Percentiles rank a stretch among this genome's conserved stretches.
Conservation (phyloP, 2,797 vertebrate species). For the Chloroceryle inda region DNA sequence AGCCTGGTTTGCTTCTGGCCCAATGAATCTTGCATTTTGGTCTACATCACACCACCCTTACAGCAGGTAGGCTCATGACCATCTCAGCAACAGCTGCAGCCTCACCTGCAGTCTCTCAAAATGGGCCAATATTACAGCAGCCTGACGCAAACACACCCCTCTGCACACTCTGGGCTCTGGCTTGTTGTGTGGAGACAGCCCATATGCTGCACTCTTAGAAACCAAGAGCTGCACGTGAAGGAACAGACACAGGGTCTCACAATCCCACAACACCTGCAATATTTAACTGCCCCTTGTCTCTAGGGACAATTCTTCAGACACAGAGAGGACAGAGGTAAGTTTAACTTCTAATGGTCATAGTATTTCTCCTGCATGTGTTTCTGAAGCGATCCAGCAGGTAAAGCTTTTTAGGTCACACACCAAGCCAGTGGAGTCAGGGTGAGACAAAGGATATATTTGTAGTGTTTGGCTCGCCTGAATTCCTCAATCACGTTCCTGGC, state of each 20-base stretch:
- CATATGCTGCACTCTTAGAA: background rate
- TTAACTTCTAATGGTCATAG: background rate
- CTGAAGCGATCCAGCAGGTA: background rate
- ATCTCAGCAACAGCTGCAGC: background rate
- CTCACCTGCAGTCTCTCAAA: background rate
- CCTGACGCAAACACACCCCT: background rate
- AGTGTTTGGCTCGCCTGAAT: constrained; percentile 89
- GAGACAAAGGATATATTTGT: constrained; percentile 92
- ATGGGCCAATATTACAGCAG: fast-evolving
- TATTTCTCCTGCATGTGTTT: background rate
- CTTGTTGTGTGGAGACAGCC: background rate
- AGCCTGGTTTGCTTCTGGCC: background rate
- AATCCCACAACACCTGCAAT: background rate
- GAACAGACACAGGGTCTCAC: background rate
- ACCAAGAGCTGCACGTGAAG: fast-evolving
- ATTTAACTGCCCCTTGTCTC: background rate
- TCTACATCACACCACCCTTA: background rate
- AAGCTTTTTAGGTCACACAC: background rate
- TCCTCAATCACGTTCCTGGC: constrained; percentile 90
- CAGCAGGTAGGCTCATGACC: background rate
- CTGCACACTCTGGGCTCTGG: background rate
- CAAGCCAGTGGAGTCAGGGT: background rate
- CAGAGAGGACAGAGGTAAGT: background rate
- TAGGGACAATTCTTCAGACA: background rate
- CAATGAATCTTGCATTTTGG: background rate